These are phyloP conservation scores for Chrysodeixis includens DNA, from an alignment of 2,888 invertebrate species.

Conservation along the genomic window DNA sequence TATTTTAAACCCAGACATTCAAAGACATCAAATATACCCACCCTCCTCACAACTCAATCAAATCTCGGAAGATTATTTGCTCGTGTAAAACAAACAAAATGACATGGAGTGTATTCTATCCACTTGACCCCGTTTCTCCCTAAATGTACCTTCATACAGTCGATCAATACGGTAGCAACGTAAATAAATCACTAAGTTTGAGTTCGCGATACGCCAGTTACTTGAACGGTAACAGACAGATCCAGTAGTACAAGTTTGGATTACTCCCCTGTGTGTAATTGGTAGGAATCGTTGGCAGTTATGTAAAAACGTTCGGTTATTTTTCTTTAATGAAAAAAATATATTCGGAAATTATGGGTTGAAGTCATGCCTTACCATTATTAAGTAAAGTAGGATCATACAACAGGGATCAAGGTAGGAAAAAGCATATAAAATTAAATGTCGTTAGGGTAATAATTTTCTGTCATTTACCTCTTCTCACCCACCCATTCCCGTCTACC, in stretches of 20 bases:
- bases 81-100: constrained; percentile 76
- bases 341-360: background rate
- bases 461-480: no score
- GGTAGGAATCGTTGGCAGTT: constrained; percentile 45
- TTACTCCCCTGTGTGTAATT: constrained; percentile 59
- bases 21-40: constrained; percentile 49
- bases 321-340: constrained; percentile 5
- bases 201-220: constrained; percentile 65
- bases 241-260: constrained; percentile 57
- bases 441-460: no score
- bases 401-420: no score
- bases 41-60: constrained; percentile 54
- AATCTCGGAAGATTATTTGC: constrained; percentile 70
- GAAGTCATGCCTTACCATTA: background rate
- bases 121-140: constrained; percentile 84
- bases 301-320: constrained; percentile 22
- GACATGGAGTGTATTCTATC: constrained; percentile 73
- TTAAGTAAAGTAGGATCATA: background rate
- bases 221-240: constrained; percentile 42
- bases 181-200: constrained; percentile 86
- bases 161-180: constrained; percentile 82
- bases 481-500: no score
- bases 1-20: constrained; percentile 17
- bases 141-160: constrained; percentile 75
- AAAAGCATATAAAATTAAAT: no score